phyloP scores from a whole-genome alignment of 2,797 vertebrate genomes.

The Otolemur crassicaudatus region DNA sequence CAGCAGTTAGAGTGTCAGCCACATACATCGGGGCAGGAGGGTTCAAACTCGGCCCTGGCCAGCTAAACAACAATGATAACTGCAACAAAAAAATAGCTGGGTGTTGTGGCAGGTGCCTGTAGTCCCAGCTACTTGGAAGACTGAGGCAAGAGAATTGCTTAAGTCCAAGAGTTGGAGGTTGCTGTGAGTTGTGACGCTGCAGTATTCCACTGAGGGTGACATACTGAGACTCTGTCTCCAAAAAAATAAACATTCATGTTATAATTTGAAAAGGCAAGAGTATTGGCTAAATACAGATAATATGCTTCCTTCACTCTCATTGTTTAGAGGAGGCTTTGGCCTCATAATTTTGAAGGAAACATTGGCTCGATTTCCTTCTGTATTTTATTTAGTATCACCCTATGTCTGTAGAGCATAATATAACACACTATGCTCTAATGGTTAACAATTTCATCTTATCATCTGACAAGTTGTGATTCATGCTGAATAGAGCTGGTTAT shows the following conservation, averaged over 20 bases:
- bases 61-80: too few species aligned
- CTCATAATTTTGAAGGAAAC: slow-evolving; percentile 30
- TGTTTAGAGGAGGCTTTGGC: slow-evolving; percentile 3
- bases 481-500: neutral
- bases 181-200: too few species aligned
- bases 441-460: neutral
- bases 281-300: slow-evolving; percentile 16
- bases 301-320: neutral
- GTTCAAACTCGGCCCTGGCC: too few species aligned
- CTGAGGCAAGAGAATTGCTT: too few species aligned
- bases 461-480: neutral
- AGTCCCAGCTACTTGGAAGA: too few species aligned
- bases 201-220: too few species aligned
- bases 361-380: neutral
- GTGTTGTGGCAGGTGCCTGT: too few species aligned
- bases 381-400: neutral
- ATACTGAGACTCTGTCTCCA: too few species aligned
- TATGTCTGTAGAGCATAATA: neutral
- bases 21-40: too few species aligned
- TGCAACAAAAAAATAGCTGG: too few species aligned
- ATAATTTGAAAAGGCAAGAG: slow-evolving; percentile 40
- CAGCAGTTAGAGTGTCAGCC: too few species aligned
- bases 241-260: neutral
- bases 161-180: too few species aligned
- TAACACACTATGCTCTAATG: neutral